phyloP scores from a whole-genome alignment of 2,113 vertebrate genomes.

The Echinops telfairi region DNA sequence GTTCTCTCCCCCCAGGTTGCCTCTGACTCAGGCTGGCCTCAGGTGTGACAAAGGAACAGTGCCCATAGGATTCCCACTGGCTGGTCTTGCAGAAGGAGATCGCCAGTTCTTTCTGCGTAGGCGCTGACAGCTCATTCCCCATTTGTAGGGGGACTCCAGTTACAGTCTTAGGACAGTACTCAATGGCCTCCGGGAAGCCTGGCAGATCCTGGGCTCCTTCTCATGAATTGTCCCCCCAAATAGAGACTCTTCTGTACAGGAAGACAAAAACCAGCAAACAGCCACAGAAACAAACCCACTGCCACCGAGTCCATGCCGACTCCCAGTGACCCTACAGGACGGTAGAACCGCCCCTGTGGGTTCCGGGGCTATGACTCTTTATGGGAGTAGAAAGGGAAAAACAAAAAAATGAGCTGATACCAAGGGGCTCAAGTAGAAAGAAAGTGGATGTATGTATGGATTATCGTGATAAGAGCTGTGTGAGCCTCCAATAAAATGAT shows the following conservation, averaged over 20 bases:
- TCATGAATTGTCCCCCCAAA: not conserved
- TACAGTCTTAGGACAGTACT: not conserved
- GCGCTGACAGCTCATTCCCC: not conserved
- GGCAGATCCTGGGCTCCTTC: no score
- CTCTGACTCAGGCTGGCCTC: not conserved
- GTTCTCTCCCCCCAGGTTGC: not conserved
- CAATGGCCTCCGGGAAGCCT: fast-evolving
- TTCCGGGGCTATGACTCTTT: no score
- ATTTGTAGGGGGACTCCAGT: not conserved
- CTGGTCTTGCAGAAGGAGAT: not conserved
- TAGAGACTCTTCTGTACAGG: not conserved
- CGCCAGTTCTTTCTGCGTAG: not conserved
- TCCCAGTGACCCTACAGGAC: no score
- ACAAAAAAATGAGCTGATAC: no score
- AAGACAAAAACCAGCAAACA: not conserved
- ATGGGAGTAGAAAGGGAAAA: no score
- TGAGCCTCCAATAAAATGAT: no score
- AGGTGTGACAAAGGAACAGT: not conserved
- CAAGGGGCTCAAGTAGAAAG: no score
- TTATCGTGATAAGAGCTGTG: no score
- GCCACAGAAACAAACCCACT: no score
- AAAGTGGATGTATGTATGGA: no score
- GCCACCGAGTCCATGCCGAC: no score
- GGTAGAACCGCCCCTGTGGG: no score
- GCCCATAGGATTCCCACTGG: not conserved